Conservation (phyloP, 2,797 vertebrate species). For the Alectoris magna region DNA sequence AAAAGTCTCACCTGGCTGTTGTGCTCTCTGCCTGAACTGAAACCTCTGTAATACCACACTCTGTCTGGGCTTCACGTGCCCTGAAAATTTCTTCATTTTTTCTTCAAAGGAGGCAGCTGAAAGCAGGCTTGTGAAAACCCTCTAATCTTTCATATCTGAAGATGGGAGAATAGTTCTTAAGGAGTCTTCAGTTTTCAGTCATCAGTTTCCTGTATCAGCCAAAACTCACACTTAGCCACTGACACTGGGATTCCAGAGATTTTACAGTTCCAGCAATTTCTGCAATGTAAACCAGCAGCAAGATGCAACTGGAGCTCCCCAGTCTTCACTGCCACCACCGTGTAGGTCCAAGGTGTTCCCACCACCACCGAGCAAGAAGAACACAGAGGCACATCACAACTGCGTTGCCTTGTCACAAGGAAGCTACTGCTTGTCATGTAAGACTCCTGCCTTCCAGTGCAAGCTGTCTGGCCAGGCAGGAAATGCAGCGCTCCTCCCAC, state of each 20-base stretch:
- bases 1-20: slow-evolving; percentile 41
- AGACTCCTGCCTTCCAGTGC: slow-evolving; percentile 1
- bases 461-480: not conserved
- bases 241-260: not conserved
- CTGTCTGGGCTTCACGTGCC: not conserved
- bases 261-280: not conserved
- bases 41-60: not conserved
- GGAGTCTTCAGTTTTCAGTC: slow-evolving; percentile 6
- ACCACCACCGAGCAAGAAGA: not conserved
- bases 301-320: not conserved
- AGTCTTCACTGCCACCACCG: not conserved
- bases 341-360: not conserved
- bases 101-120: not conserved
- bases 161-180: not conserved
- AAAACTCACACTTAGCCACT: not conserved
- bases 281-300: not conserved
- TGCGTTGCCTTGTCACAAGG: not conserved
- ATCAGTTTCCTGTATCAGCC: not conserved
- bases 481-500: slow-evolving; percentile 20
- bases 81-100: slow-evolving; percentile 53
- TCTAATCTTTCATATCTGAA: slow-evolving; percentile 16
- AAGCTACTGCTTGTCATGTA: not conserved
- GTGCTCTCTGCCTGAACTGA: slow-evolving; percentile 18
- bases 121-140: slow-evolving; percentile 2
- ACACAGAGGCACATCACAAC: not conserved